Conservation (phyloP, 2,113 vertebrate species). For the Chamaetylas fuelleborni region DNA sequence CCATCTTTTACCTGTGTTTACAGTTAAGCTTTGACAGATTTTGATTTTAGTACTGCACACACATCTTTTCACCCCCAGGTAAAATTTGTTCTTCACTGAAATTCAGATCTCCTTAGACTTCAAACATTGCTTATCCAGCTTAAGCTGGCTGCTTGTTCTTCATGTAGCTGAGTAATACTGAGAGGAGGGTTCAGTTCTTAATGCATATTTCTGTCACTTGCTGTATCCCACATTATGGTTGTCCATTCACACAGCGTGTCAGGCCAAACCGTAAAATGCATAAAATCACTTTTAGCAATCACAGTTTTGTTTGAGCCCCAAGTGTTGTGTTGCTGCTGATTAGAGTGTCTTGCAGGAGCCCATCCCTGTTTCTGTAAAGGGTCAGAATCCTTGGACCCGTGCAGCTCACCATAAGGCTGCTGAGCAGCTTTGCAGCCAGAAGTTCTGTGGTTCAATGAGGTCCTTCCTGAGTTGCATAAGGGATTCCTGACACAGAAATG, state of each 20-base stretch:
- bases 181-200: slow-evolving; percentile 26
- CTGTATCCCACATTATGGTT: not conserved
- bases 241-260: not conserved
- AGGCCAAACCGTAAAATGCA: not conserved
- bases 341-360: not conserved
- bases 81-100: slow-evolving; percentile 2
- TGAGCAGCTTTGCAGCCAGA: not conserved
- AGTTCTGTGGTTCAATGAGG: not conserved
- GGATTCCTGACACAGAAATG: not conserved
- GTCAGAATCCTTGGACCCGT: too few species aligned
- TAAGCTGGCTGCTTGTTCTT: not conserved
- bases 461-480: not conserved
- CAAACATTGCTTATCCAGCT: not conserved
- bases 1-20: not conserved
- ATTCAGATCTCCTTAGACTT: not conserved
- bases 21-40: slow-evolving; percentile 10
- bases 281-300: not conserved
- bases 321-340: not conserved
- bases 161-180: not conserved
- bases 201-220: not conserved
- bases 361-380: not conserved
- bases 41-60: not conserved
- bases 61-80: not conserved
- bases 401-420: not conserved
- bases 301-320: not conserved